Evolutionary conservation across 2,888 invertebrate genomes (phyloP).

Genomic region (Drosophila anomalata): DNA sequence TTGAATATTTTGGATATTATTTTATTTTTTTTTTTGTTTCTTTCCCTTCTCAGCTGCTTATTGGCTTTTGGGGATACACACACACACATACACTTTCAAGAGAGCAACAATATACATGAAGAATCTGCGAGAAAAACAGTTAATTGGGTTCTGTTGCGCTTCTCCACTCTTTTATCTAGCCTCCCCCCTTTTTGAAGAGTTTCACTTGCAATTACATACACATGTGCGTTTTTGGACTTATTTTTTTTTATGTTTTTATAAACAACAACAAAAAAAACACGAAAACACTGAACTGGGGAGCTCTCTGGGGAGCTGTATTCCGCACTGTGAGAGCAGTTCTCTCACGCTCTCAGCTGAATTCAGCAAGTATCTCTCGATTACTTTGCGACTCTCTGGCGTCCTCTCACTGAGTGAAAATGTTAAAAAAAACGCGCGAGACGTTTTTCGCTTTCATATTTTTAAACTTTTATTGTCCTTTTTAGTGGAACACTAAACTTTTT

Average conservation of each 20-base stretch:
- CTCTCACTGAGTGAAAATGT: slow-evolving; percentile 66
- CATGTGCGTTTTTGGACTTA: slow-evolving; percentile 9
- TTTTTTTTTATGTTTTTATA: slow-evolving; percentile 27
- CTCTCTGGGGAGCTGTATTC: slow-evolving; percentile 17
- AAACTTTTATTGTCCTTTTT: slow-evolving; percentile 13
- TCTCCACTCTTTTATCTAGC: slow-evolving; percentile 12
- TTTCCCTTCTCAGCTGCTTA: slow-evolving; percentile 6
- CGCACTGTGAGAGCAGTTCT: slow-evolving; percentile 7
- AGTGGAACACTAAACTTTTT: slow-evolving; percentile 28
- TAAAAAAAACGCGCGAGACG: slow-evolving; percentile 71
- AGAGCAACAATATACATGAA: background rate
- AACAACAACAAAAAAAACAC: slow-evolving; percentile 36
- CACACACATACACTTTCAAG: slow-evolving; percentile 20
- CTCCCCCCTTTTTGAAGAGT: slow-evolving; percentile 37
- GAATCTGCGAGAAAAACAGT: slow-evolving; percentile 34
- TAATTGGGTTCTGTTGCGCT: slow-evolving; percentile 37
- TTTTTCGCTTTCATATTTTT: slow-evolving; percentile 44
- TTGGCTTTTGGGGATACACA: slow-evolving; percentile 21
- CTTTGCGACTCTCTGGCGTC: slow-evolving; percentile 20
- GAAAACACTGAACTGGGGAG: slow-evolving; percentile 33
- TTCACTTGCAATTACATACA: slow-evolving; percentile 55
- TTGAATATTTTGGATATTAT: slow-evolving; percentile 10
- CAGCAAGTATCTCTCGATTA: slow-evolving; percentile 17
- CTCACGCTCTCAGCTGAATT: slow-evolving; percentile 49
- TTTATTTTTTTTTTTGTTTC: slow-evolving; percentile 13